Conservation (phyloP, 2,797 vertebrate genomes). For the Selene dorsalis region DNA sequence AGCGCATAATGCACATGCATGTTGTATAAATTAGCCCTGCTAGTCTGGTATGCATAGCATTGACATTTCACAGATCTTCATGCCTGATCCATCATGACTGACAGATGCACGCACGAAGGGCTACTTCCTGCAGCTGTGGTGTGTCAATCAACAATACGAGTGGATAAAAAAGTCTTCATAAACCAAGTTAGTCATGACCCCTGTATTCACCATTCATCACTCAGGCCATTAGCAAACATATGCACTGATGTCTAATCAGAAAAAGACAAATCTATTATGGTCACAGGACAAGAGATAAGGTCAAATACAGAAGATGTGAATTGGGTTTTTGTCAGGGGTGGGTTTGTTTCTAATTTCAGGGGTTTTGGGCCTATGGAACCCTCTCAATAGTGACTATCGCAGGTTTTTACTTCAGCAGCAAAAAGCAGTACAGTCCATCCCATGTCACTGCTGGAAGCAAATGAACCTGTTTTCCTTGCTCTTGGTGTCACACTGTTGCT, state of each 20-base stretch:
- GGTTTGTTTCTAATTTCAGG: conserved; percentile 22
- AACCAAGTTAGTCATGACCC: not conserved
- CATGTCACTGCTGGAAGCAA: not conserved
- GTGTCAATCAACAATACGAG: conserved; percentile 40
- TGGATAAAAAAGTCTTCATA: conserved; percentile 2
- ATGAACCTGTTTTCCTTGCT: not conserved
- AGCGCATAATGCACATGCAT: conserved; percentile 22
- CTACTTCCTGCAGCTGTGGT: conserved; percentile 28
- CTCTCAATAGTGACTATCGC: conserved; percentile 2
- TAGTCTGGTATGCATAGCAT: conserved; percentile 46
- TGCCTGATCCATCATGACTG: conserved; percentile 27
- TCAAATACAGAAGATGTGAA: not conserved
- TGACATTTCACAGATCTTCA: conserved; percentile 38
- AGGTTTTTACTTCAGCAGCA: not conserved
- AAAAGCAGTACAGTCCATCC: not conserved
- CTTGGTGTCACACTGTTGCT: not conserved
- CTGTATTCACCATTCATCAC: conserved; percentile 2
- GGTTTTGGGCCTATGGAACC: not conserved
- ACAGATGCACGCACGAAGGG: conserved; percentile 3
- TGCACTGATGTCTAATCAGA: not conserved
- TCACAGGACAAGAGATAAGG: not conserved
- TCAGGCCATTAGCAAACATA: not conserved
- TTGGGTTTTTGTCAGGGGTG: not conserved
- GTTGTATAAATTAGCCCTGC: conserved; percentile 27
- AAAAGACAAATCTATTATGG: not conserved